Conservation (phyloP, 2,113 vertebrate genomes). For the Spermophilus dauricus region DNA sequence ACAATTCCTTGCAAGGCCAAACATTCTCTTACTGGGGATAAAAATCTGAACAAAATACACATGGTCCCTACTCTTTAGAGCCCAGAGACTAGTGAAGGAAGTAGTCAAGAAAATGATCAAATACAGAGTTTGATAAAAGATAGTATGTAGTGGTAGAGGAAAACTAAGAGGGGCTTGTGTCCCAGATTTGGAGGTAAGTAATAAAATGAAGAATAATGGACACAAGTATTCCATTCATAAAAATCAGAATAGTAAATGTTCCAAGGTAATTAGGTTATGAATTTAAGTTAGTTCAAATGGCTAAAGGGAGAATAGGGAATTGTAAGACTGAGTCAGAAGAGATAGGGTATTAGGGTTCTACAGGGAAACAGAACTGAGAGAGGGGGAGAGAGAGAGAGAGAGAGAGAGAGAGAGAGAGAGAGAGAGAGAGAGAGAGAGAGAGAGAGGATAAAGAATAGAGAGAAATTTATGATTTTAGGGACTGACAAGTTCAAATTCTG, state of each 20-base stretch:
- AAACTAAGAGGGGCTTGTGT: not conserved
- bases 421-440: not conserved
- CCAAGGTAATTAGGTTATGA: not conserved
- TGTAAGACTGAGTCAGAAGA: not conserved
- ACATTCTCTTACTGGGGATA: not conserved
- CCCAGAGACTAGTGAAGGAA: not conserved
- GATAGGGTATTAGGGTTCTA: not conserved
- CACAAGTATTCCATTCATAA: not conserved
- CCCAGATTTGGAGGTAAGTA: not conserved
- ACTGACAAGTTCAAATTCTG: not conserved
- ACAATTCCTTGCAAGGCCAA: not conserved
- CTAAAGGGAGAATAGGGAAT: not conserved
- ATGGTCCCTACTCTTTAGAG: not conserved
- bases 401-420: not conserved
- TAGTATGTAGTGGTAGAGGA: not conserved
- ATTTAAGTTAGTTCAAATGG: not conserved
- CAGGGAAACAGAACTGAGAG: not conserved
- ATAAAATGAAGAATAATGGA: not conserved
- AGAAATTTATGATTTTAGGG: not conserved
- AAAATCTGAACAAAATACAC: conserved; percentile 17
- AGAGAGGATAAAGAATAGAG: not conserved
- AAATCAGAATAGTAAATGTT: not conserved
- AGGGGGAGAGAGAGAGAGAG: not conserved
- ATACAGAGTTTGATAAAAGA: not conserved
- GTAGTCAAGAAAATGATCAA: not conserved